Evolutionary conservation across 2,113 vertebrate genomes (phyloP), one percentile per base, ranked within the genome.

Genomic region (Poeciliopsis retropinna): DNA sequence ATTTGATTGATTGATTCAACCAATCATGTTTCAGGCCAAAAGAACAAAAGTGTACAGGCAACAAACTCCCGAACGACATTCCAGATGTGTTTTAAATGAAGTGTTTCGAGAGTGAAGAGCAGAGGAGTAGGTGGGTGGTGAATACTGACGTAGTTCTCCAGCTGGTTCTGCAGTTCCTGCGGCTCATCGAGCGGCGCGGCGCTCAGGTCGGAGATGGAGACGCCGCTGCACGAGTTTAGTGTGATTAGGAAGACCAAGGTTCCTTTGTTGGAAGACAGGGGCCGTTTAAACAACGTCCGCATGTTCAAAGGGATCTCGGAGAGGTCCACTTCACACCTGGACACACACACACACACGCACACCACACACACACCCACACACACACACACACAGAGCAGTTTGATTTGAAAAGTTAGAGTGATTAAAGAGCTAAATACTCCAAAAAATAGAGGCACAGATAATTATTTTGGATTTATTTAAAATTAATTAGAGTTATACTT

Each of bases 171-270:
- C 64, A 91, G 87, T 70, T 97, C 95, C 0, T 2, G 64, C n/a
- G 94, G 88, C 57, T 98, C 96, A 47, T 93, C 95, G 32, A 99
- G 93, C 1, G 96, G 97, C n/a, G 96, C 95, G 13, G 95, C 92
- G 2, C 93, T 94, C 17, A 98, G 89, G 87, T 99, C 97, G 0
- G 95, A 95, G 84, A 99, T 91, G 3, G 96, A 97, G 66, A 97
- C 96, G 0, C 96, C 96, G 0, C 88, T 81, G 73, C 96, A 97
- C 0, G 94, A 84, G 0, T 83, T 91, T 17, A 96, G 87, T 0
- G 89, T 95, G 31, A 99, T 47, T 64, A 97, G 77, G 91, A 96
- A 88, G 7, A 97, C 88, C 71, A 99, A 76, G 0, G 88, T 86
- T 19, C 96, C 96, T 66, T 67, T 78, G 1, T 89, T 64, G 1